Percentiles rank a stretch among this genome's conserved stretches.
phyloP scores from a whole-genome alignment of 2,113 vertebrate genomes.

The Strigops habroptila region DNA sequence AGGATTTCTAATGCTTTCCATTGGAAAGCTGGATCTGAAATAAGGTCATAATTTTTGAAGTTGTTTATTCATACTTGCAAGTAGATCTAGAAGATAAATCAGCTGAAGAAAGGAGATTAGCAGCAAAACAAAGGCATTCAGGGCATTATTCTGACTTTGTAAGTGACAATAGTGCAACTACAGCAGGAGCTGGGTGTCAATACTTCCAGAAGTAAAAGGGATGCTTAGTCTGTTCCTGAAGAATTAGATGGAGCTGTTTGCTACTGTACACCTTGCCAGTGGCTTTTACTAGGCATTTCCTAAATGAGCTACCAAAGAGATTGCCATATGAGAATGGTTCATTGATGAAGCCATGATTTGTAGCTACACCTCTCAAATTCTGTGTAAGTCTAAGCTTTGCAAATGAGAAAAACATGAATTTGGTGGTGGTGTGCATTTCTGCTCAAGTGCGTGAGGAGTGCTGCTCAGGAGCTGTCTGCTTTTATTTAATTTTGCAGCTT shows the following conservation, averaged over 20 bases:
- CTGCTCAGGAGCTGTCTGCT: slow-evolving; percentile 3
- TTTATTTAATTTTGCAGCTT: slow-evolving; percentile 73
- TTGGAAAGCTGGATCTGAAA: background rate
- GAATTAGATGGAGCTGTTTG: background rate
- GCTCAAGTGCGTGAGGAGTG: background rate
- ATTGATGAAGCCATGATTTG: background rate
- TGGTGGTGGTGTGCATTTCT: background rate
- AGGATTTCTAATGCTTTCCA: background rate
- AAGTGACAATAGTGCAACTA: background rate
- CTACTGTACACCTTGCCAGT: background rate
- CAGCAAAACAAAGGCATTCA: background rate
- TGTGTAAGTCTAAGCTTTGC: background rate
- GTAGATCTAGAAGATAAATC: background rate
- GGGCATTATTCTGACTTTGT: background rate
- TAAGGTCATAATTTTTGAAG: background rate
- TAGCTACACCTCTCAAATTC: background rate
- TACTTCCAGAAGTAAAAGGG: background rate
- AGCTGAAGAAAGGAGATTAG: background rate
- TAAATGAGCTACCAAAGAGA: background rate
- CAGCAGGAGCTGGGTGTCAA: background rate
- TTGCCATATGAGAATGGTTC: background rate
- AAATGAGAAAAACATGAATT: background rate
- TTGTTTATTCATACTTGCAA: background rate
- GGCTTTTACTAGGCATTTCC: background rate
- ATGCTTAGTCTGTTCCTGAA: background rate